phyloP scores from a whole-genome alignment of 2,888 invertebrate species.

The Tolmerus cingulatus region DNA sequence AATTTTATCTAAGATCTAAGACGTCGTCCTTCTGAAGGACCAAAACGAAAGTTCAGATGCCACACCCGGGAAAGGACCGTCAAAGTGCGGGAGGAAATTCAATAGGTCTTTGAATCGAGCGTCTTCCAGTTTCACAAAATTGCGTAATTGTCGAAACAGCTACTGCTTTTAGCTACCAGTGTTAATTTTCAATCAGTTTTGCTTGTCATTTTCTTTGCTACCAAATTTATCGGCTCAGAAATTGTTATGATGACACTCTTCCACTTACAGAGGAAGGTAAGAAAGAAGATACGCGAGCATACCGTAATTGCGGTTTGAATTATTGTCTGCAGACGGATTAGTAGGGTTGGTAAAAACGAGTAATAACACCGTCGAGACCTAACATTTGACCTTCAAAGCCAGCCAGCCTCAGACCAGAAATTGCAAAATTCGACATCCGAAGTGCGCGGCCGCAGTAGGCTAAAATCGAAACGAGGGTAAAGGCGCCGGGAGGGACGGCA shows the following conservation, averaged over 20 bases:
- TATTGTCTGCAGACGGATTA: not conserved
- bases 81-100: not conserved
- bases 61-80: not conserved
- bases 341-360: not conserved
- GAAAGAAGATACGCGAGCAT: not conserved
- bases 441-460: not conserved
- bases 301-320: slow-evolving; percentile 17
- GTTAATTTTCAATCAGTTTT: not conserved
- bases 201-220: not conserved
- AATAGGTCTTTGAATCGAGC: not conserved
- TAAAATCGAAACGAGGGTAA: not conserved
- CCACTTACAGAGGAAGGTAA: not conserved
- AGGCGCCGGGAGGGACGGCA: not conserved
- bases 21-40: not conserved
- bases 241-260: not conserved
- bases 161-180: not conserved
- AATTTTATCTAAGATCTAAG: slow-evolving; percentile 29
- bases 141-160: not conserved
- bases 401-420: not conserved
- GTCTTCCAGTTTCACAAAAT: not conserved
- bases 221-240: not conserved
- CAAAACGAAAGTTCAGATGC: not conserved
- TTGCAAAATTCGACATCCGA: slow-evolving; percentile 22
- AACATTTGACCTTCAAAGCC: slow-evolving; percentile 34
- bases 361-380: not conserved